Evolutionary conservation across 1,140 invertebrate species (phyloP).

Genomic region (Hycleus cichorii): DNA sequence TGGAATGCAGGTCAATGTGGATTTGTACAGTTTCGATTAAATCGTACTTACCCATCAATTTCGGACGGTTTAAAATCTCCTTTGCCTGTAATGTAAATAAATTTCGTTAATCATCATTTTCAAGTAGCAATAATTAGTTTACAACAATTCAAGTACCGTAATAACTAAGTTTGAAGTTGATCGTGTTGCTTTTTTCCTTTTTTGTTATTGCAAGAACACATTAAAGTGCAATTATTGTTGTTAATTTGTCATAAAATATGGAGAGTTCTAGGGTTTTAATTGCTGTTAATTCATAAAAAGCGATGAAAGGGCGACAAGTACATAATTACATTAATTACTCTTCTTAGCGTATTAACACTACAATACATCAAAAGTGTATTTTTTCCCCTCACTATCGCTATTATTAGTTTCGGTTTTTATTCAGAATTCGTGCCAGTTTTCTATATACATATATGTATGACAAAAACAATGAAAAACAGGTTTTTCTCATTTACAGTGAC

Average conservation of each 20-base stretch:
- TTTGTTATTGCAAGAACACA: neutral
- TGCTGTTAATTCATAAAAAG: no score
- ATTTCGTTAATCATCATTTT: no score
- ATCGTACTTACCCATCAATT: slow-evolving; percentile 45
- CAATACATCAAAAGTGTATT: slow-evolving; percentile 15
- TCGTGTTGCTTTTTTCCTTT: no score
- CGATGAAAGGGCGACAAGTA: no score
- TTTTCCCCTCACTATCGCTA: slow-evolving; percentile 5
- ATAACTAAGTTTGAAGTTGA: no score
- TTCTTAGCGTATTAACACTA: slow-evolving; percentile 11
- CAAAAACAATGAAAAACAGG: slow-evolving; percentile 18
- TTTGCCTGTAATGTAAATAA: slow-evolving; percentile 37
- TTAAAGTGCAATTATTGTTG: neutral
- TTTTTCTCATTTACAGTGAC: slow-evolving; percentile 18
- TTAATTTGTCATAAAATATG: no score
- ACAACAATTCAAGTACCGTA: no score
- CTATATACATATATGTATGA: neutral
- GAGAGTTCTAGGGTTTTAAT: no score
- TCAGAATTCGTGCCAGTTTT: slow-evolving; percentile 10
- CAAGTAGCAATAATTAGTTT: no score
- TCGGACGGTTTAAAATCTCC: slow-evolving; percentile 51
- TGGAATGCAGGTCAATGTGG: slow-evolving; percentile 10
- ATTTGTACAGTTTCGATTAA: neutral
- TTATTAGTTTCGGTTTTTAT: neutral
- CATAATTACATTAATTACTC: slow-evolving; percentile 8